Percentiles rank a stretch among this genome's conserved stretches.
Conservation (phyloP, 1,140 invertebrate genomes). For the Drosophila lowei region DNA sequence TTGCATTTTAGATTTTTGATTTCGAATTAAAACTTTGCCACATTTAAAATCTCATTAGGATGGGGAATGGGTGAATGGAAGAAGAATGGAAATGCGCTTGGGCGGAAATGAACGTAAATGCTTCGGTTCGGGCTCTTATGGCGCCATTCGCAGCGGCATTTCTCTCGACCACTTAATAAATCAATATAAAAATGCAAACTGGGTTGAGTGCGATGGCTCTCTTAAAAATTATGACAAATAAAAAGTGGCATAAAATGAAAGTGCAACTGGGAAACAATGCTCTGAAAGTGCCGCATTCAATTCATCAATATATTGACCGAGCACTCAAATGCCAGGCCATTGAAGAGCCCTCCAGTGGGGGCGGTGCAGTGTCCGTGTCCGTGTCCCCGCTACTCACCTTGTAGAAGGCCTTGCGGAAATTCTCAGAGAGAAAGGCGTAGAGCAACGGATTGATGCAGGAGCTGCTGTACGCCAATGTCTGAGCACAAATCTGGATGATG, state of each 20-base stretch:
- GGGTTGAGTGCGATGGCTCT: slow-evolving; percentile 22
- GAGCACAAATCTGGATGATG: slow-evolving; percentile 91
- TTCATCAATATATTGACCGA: slow-evolving; percentile 55
- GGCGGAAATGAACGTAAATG: slow-evolving; percentile 27
- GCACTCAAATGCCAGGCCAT: slow-evolving; percentile 42
- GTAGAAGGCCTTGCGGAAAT: slow-evolving; percentile 82
- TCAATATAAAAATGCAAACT: slow-evolving; percentile 31
- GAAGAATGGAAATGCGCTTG: slow-evolving; percentile 26
- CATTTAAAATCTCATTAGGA: slow-evolving; percentile 63
- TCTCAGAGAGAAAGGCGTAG: slow-evolving; percentile 84
- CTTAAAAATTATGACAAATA: slow-evolving; percentile 47
- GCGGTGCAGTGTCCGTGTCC: not conserved
- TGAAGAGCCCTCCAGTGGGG: slow-evolving; percentile 26
- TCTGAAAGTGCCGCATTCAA: slow-evolving; percentile 31
- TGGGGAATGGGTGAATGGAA: not conserved
- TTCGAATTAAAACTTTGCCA: slow-evolving; percentile 45
- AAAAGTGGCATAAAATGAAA: slow-evolving; percentile 11
- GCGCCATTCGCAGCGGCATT: not conserved
- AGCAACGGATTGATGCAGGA: slow-evolving; percentile 97
- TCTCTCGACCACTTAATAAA: slow-evolving; percentile 45
- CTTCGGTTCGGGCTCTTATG: slow-evolving; percentile 9
- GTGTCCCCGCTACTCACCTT: slow-evolving; percentile 65
- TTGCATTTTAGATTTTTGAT: slow-evolving; percentile 61
- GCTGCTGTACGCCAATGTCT: slow-evolving; percentile 96
- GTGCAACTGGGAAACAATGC: slow-evolving; percentile 48